Conservation (phyloP, 2,113 vertebrate species). For the Falco punctatus region DNA sequence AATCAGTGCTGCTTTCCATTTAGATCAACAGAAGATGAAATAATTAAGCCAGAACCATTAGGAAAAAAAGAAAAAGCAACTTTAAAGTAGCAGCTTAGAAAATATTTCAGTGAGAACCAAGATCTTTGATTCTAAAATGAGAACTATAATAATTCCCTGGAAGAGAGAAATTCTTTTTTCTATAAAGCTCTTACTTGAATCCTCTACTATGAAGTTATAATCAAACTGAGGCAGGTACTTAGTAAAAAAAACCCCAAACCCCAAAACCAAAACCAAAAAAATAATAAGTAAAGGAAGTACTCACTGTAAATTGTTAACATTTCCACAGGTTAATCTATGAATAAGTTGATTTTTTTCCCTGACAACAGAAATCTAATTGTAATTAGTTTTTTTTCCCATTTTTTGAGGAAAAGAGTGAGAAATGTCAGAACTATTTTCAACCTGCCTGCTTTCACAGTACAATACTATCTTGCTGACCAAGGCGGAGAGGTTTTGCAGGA, state of each 20-base stretch:
- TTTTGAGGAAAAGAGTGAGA: not conserved
- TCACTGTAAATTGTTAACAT: not conserved
- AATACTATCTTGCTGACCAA: not conserved
- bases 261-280: not conserved
- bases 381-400: not conserved
- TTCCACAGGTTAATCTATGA: slow-evolving; percentile 6
- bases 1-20: not conserved
- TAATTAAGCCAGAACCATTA: not conserved
- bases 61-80: not conserved
- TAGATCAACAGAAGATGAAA: not conserved
- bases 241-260: not conserved
- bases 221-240: not conserved
- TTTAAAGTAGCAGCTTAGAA: not conserved
- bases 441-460: not conserved
- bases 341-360: not conserved
- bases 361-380: not conserved
- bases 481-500: not conserved
- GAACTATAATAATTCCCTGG: not conserved
- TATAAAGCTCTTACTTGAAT: not conserved
- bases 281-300: not conserved
- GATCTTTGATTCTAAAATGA: not conserved
- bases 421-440: not conserved
- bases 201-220: not conserved
- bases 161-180: not conserved
- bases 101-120: not conserved